Evolutionary conservation across 2,797 vertebrate species (phyloP).

Genomic region (Chromis chromis): DNA sequence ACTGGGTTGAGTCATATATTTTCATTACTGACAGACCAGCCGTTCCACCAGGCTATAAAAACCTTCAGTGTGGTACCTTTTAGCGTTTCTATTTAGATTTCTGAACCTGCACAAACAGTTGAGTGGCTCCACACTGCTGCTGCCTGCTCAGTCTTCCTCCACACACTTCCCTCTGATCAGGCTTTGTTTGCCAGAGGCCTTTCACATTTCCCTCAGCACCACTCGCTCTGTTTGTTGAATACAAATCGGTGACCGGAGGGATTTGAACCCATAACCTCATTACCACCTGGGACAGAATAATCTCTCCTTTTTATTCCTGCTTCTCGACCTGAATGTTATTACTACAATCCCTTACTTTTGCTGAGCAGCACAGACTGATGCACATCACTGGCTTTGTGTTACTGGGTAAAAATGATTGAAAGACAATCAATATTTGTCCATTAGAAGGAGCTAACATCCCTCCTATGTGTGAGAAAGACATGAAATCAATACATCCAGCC

Average conservation of each 20-base stretch:
- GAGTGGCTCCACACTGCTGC: no score
- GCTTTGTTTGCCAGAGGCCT: constrained; percentile 13
- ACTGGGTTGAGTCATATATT: no score
- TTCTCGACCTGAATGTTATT: constrained; percentile 2
- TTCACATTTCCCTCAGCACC: background rate
- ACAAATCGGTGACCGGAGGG: background rate
- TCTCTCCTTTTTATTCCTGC: background rate
- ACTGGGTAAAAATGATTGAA: constrained; percentile 34
- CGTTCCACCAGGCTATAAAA: no score
- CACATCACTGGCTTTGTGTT: constrained; percentile 1
- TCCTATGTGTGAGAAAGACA: constrained; percentile 15
- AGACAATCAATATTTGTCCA: constrained; percentile 51
- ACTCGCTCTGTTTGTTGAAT: constrained; percentile 7
- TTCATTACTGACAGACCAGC: no score
- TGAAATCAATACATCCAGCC: constrained; percentile 1
- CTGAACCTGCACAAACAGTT: background rate
- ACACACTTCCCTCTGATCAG: constrained; percentile 2
- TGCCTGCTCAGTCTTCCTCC: background rate
- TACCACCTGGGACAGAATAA: constrained; percentile 11
- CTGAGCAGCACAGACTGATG: constrained; percentile 17
- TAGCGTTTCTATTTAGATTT: no score
- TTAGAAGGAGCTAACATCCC: constrained; percentile 2
- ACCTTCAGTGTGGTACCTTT: background rate
- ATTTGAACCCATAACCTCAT: constrained; percentile 6
- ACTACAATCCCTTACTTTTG: background rate